Evolutionary conservation across 2,113 vertebrate genomes (phyloP).

Genomic region (Gymnogyps californianus): DNA sequence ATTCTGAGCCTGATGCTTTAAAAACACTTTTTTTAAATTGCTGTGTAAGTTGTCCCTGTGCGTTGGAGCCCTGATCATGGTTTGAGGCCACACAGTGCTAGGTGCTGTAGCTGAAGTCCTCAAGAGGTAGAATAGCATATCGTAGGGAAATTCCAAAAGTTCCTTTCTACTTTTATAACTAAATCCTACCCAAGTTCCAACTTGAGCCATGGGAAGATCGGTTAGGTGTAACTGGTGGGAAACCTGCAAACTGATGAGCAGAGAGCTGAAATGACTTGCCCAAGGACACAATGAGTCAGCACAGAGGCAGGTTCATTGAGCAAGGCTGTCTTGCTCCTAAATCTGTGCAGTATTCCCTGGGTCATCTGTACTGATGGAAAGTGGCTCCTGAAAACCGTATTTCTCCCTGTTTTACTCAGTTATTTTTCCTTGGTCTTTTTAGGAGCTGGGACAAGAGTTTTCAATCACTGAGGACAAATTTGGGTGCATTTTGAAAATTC

Average conservation of each 20-base stretch:
- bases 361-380: not conserved
- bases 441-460: not conserved
- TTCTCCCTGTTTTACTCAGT: not conserved
- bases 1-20: not conserved
- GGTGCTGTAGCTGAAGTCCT: not conserved
- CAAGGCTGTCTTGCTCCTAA: not conserved
- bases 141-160: conserved; percentile 15
- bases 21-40: not conserved
- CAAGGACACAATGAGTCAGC: conserved; percentile 24
- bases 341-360: not conserved
- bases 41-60: not conserved
- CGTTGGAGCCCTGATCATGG: not conserved
- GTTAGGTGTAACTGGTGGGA: conserved; percentile 43
- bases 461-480: not conserved
- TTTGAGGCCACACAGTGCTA: not conserved
- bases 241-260: not conserved
- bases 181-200: conserved; percentile 33
- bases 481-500: not conserved
- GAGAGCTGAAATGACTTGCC: conserved; percentile 44
- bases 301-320: not conserved
- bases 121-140: not conserved
- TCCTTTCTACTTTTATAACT: not conserved
- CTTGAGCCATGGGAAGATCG: conserved; percentile 33
- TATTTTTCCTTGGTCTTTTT: not conserved
- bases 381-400: not conserved